These are phyloP conservation scores for Sturmia bella DNA, from an alignment of 2,888 invertebrate species.

Conservation along the genomic window DNA sequence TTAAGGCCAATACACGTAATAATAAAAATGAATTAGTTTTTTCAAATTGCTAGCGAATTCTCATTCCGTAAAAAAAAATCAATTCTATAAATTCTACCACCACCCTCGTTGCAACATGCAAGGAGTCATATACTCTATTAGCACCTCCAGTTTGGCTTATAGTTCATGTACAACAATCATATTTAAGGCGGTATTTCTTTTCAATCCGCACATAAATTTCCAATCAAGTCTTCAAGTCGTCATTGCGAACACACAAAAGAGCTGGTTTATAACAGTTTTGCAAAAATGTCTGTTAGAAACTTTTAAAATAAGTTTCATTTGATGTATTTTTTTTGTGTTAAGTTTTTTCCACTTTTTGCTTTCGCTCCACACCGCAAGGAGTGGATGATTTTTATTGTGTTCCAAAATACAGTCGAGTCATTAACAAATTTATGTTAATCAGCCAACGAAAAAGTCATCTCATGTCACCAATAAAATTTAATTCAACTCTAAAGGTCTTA, in stretches of 20 bases:
- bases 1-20: too few species aligned
- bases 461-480: slow-evolving; percentile 54
- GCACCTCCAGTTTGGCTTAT: slow-evolving; percentile 55
- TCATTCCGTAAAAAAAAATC: neutral
- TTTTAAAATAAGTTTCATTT: slow-evolving; percentile 43
- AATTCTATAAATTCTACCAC: neutral
- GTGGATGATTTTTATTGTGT: slow-evolving; percentile 47
- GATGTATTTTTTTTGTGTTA: neutral
- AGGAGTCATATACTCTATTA: slow-evolving; percentile 51
- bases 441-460: slow-evolving; percentile 61
- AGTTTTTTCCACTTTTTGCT: slow-evolving; percentile 4
- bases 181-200: slow-evolving; percentile 58
- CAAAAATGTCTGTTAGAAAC: slow-evolving; percentile 36
- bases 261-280: slow-evolving; percentile 33
- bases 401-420: slow-evolving; percentile 51
- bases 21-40: too few species aligned
- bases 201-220: slow-evolving; percentile 33
- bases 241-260: slow-evolving; percentile 35
- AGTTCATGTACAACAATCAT: slow-evolving; percentile 50
- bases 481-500: slow-evolving; percentile 38
- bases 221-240: neutral
- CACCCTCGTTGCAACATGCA: slow-evolving; percentile 2
- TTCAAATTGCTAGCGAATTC: too few species aligned
- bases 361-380: slow-evolving; percentile 39
- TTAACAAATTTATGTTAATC: slow-evolving; percentile 69